Evolutionary conservation across 2,888 invertebrate genomes (phyloP).

Genomic region (Hyposoter didymator): DNA sequence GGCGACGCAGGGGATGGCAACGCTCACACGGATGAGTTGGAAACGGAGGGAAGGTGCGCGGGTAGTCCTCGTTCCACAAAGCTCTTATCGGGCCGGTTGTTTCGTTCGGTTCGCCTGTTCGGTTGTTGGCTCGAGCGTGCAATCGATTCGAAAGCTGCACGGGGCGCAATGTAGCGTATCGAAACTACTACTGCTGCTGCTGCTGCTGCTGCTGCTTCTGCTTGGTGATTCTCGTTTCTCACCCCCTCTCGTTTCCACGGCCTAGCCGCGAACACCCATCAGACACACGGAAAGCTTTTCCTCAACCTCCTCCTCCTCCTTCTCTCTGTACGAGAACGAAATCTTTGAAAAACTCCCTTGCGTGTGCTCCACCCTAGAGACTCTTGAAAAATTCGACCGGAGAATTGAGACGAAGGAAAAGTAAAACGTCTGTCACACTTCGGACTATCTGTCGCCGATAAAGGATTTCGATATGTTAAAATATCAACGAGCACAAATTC

Average conservation of each 20-base stretch:
- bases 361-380: not conserved
- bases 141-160: conserved; percentile 69
- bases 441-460: not conserved
- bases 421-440: conserved; percentile 7
- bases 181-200: conserved; percentile 55
- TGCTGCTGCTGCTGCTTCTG: conserved; percentile 32
- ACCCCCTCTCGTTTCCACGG: conserved; percentile 47
- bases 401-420: conserved; percentile 17
- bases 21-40: not conserved
- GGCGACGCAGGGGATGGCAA: conserved; percentile 18
- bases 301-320: not conserved
- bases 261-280: conserved; percentile 49
- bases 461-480: not conserved
- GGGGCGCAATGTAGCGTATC: conserved; percentile 64
- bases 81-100: conserved; percentile 67
- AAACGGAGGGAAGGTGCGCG: conserved; percentile 9
- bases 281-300: conserved; percentile 44
- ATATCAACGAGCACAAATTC: not conserved
- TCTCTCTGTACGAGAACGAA: conserved; percentile 47
- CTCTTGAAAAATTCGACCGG: conserved; percentile 27
- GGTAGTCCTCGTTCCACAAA: conserved; percentile 39
- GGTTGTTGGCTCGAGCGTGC: conserved; percentile 68
- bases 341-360: conserved; percentile 24
- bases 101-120: conserved; percentile 67
- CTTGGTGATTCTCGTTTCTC: conserved; percentile 56